Base-by-base conservation (phyloP, 2,797 vertebrate genomes). In the Numenius phaeopus region DNA sequence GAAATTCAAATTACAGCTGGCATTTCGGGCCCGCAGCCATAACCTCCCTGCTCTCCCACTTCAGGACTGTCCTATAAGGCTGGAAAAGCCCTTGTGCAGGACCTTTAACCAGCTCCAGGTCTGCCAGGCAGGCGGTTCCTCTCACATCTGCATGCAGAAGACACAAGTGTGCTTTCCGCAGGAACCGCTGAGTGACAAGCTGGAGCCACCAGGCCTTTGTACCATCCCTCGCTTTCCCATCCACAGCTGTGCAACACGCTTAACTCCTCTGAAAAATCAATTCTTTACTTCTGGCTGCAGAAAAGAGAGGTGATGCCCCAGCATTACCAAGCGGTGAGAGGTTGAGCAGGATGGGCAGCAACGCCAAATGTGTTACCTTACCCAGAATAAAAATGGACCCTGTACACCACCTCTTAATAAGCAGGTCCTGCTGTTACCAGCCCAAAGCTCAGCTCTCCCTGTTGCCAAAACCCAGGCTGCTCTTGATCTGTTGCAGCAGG, bases 351-450 rank as follows among this genome's bases (percentile, higher is more conserved):
- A 27, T 1, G n/a, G 19, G 37, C 62, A 94, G 49, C 1, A 65
- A 67, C 9, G 3, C 42, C 29, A 9, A 1, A 0, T 11, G 21
- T 1, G 18, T 52, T 52, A 59, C 42, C 12, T 70, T 26, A 77
- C 23, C 17, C 54, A 58, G 58, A 55, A 32, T 24, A 27, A 91
- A 57, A 80, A 11, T 7, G 10, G 86, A n/a, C 52, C 39, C 62
- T 34, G 7, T 7, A 24, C 18, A 24, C 19, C n/a, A 11, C 4
- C 44, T 73, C 61, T 6, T 22, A 39, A 14, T 3, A 30, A 70
- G 21, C 26, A 11, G 22, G 10, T 54, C 54, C 40, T 69, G 54
- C 67, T 79, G 30, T 23, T 57, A 34, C 40, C 50, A 79, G 62
- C 14, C 37, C 67, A 69, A 47, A 90, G 86, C 65, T 64, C 66